These are phyloP conservation scores for Brachyptera risi DNA, from an alignment of 2,888 invertebrate genomes.

Conservation along the genomic window DNA sequence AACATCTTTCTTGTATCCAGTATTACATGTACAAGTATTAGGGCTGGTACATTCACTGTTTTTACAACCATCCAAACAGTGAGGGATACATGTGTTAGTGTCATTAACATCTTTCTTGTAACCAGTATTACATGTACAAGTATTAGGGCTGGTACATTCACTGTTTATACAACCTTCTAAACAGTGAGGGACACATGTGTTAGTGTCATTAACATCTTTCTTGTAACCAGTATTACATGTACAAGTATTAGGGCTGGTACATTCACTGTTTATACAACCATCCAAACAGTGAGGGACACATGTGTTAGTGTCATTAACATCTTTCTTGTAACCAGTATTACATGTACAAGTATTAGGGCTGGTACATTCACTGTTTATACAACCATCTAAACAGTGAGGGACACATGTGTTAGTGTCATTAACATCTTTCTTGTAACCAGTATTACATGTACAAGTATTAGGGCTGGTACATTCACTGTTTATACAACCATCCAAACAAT, in stretches of 20 bases:
- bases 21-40: slow-evolving; percentile 35
- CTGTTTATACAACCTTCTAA: no score
- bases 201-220: no score
- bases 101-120: slow-evolving; percentile 14
- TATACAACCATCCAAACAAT: no score
- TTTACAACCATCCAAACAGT: slow-evolving; percentile 48
- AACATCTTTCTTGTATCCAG: slow-evolving; percentile 14
- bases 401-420: no score
- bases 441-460: no score
- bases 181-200: no score
- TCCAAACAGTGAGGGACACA: no score
- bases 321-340: slow-evolving; percentile 3
- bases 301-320: slow-evolving; percentile 26
- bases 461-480: no score
- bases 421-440: no score
- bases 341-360: slow-evolving; percentile 21
- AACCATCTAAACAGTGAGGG: slow-evolving; percentile 11
- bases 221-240: no score
- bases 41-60: slow-evolving; percentile 45
- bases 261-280: no score
- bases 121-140: slow-evolving; percentile 9
- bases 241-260: no score
- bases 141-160: slow-evolving; percentile 5
- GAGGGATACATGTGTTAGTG: slow-evolving; percentile 51
- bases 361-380: slow-evolving; percentile 15